Conservation (phyloP, 2,113 vertebrate species). For the Struthio camelus region DNA sequence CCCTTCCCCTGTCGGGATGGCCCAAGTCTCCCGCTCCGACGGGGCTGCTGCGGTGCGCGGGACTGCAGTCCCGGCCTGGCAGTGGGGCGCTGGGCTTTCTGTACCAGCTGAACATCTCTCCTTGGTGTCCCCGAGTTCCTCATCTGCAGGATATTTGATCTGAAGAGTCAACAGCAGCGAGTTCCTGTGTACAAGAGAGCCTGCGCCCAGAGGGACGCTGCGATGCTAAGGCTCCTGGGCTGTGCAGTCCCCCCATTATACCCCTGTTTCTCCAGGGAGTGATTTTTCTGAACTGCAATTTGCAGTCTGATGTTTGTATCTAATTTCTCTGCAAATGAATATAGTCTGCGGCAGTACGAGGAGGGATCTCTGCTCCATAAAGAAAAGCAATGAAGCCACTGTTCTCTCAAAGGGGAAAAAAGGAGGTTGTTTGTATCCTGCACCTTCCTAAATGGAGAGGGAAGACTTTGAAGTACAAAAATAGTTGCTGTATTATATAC, state of each 20-base stretch:
- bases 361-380: background rate
- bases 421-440: constrained; percentile 41
- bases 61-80: rapidly evolving
- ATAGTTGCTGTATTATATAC: constrained; percentile 60
- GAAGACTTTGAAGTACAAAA: constrained; percentile 64
- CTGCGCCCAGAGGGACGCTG: background rate
- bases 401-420: background rate
- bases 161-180: constrained; percentile 37
- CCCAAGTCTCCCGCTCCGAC: background rate
- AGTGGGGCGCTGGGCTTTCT: background rate
- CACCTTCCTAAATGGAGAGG: constrained; percentile 22
- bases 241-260: background rate
- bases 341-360: background rate
- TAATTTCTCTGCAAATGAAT: background rate
- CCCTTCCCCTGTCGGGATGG: background rate
- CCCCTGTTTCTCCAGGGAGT: background rate
- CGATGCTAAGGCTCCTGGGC: background rate
- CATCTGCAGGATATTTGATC: constrained; percentile 25
- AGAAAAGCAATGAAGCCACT: background rate
- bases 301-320: background rate
- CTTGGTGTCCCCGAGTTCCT: constrained; percentile 1
- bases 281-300: background rate
- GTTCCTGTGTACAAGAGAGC: constrained; percentile 11
- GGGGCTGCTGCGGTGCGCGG: background rate
- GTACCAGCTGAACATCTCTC: background rate